Evolutionary conservation across 2,888 invertebrate genomes (phyloP).

Genomic region (Sinodicranocentrus sp.): DNA sequence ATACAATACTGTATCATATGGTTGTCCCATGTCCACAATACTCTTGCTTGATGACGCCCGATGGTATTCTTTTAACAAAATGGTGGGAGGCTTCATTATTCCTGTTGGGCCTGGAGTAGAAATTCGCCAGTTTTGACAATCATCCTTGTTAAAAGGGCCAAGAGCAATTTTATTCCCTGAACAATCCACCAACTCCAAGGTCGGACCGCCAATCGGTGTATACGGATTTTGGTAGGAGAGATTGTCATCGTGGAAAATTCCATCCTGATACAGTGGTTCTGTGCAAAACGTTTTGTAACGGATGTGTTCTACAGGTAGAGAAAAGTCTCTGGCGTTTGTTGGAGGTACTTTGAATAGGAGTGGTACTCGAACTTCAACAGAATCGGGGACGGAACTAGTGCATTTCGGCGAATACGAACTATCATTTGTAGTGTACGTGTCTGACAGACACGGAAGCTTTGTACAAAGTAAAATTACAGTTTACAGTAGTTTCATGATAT

Average conservation of each 20-base stretch:
- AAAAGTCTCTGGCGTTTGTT: neutral
- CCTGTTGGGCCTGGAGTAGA: neutral
- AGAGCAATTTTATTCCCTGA: neutral
- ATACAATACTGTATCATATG: neutral
- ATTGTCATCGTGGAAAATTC: neutral
- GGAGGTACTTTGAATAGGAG: neutral
- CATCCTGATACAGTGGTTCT: neutral
- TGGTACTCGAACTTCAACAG: neutral
- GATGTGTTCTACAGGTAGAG: neutral
- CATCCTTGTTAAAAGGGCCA: neutral
- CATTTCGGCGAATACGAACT: neutral
- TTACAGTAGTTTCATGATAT: no score
- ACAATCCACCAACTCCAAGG: neutral
- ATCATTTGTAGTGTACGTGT: no score
- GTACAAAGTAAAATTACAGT: no score
- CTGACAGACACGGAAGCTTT: no score
- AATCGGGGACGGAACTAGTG: neutral
- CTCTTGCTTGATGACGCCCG: neutral
- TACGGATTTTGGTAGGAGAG: neutral
- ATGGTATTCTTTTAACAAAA: neutral
- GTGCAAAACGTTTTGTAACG: neutral
- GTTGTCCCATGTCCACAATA: neutral
- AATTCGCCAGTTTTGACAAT: neutral
- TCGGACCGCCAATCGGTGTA: neutral
- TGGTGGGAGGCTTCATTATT: neutral